Conservation (phyloP, 2,888 invertebrate species). For the Drosophila anomelani region DNA sequence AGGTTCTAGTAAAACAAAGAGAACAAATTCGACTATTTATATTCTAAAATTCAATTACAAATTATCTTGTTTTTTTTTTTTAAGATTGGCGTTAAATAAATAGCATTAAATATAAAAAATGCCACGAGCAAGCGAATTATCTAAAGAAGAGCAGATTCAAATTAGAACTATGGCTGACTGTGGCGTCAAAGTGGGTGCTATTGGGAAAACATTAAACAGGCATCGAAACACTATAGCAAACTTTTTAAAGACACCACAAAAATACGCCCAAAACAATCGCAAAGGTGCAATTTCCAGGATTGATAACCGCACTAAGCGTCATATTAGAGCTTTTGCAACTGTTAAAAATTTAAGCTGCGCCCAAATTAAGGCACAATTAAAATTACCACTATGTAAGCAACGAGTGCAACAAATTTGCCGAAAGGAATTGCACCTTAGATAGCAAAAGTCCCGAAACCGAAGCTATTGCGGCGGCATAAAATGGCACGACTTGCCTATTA, state of each 20-base stretch:
- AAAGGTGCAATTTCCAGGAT: constrained; percentile 1
- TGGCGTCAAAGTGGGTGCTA: not conserved
- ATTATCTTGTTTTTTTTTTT: too few species aligned
- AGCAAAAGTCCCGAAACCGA: constrained; percentile 1
- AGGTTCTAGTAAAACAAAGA: not conserved
- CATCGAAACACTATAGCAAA: not conserved
- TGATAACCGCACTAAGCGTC: not conserved
- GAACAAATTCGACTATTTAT: not conserved
- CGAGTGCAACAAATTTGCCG: constrained; percentile 3
- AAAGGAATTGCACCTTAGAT: not conserved
- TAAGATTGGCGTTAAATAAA: too few species aligned
- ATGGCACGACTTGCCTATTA: constrained; percentile 16
- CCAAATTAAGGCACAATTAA: not conserved
- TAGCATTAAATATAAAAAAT: not conserved
- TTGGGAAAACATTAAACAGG: not conserved
- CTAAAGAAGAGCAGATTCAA: not conserved
- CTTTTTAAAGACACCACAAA: not conserved
- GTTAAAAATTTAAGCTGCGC: too few species aligned
- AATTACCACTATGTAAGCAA: not conserved
- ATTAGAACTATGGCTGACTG: not conserved
- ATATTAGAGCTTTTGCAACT: too few species aligned
- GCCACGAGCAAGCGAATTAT: not conserved
- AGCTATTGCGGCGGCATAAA: constrained; percentile 8
- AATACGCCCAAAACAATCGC: not conserved
- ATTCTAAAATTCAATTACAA: not conserved